These are phyloP conservation scores for Zosterops borbonicus DNA, from an alignment of 2,113 vertebrate genomes.

Conservation along the genomic window DNA sequence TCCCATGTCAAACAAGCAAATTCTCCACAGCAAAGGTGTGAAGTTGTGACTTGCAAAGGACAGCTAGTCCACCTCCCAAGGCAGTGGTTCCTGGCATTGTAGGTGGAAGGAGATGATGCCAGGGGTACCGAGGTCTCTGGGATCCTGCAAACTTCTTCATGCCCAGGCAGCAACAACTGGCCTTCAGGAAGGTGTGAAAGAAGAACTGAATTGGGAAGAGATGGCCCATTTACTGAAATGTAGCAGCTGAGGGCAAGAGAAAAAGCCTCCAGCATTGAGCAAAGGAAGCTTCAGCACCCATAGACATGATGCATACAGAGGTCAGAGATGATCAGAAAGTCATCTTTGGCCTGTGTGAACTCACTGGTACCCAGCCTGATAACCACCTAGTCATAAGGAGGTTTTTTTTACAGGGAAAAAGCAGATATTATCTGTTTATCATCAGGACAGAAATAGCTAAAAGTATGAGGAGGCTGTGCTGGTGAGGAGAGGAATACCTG, in stretches of 20 bases:
- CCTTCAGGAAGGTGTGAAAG: not conserved
- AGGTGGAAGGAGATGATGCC: not conserved
- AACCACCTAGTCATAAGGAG: not conserved
- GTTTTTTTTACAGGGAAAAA: not conserved
- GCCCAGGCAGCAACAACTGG: not conserved
- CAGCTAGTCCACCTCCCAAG: not conserved
- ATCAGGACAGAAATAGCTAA: not conserved
- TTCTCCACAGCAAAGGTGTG: not conserved
- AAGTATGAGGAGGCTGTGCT: not conserved
- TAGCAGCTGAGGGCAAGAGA: not conserved
- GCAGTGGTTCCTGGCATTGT: not conserved
- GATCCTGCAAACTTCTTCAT: not conserved
- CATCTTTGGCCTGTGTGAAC: not conserved
- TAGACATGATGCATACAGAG: not conserved
- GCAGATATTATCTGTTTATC: not conserved
- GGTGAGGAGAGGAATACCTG: not conserved
- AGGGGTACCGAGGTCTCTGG: not conserved
- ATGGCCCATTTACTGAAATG: not conserved
- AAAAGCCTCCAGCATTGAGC: not conserved
- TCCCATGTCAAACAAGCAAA: not conserved
- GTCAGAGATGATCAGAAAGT: not conserved
- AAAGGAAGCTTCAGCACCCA: not conserved
- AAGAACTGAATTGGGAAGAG: not conserved
- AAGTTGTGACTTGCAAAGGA: not conserved
- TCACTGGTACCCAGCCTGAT: not conserved